Conservation (phyloP, 1,140 invertebrate species). For the Drosophila lacteicornis region DNA sequence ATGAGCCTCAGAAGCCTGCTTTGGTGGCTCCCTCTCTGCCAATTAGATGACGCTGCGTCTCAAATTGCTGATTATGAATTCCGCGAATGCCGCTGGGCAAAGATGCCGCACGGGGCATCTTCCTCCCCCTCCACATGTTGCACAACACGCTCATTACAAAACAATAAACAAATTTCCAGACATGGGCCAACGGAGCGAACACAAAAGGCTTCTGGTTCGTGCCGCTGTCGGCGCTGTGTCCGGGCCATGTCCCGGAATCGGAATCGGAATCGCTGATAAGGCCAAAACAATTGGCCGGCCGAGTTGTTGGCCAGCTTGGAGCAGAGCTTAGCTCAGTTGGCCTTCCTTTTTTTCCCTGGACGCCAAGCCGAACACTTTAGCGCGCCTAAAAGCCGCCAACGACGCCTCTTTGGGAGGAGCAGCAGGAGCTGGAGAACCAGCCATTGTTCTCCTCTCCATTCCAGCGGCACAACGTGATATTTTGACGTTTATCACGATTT, state of each 20-base stretch:
- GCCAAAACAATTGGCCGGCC: constrained; percentile 73
- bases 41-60: constrained; percentile 70
- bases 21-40: constrained; percentile 37
- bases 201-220: constrained; percentile 74
- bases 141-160: constrained; percentile 79
- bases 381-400: constrained; percentile 79
- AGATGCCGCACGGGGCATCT: constrained; percentile 63
- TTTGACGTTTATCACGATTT: constrained; percentile 84
- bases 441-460: constrained; percentile 70
- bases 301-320: constrained; percentile 29
- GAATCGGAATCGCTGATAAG: constrained; percentile 76
- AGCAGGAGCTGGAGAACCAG: constrained; percentile 10
- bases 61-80: constrained; percentile 81
- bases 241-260: constrained; percentile 70
- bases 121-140: constrained; percentile 2
- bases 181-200: constrained; percentile 53
- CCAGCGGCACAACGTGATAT: constrained; percentile 71
- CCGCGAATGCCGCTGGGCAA: constrained; percentile 67
- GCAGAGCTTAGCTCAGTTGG: constrained; percentile 14
- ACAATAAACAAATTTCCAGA: constrained; percentile 84
- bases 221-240: constrained; percentile 75
- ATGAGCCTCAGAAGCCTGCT: background rate
- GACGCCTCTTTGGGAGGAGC: constrained; percentile 55
- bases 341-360: constrained; percentile 37
- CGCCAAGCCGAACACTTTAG: constrained; percentile 81